phyloP scores from a whole-genome alignment of 2,113 vertebrate genomes.

The Anguilla rostrata region DNA sequence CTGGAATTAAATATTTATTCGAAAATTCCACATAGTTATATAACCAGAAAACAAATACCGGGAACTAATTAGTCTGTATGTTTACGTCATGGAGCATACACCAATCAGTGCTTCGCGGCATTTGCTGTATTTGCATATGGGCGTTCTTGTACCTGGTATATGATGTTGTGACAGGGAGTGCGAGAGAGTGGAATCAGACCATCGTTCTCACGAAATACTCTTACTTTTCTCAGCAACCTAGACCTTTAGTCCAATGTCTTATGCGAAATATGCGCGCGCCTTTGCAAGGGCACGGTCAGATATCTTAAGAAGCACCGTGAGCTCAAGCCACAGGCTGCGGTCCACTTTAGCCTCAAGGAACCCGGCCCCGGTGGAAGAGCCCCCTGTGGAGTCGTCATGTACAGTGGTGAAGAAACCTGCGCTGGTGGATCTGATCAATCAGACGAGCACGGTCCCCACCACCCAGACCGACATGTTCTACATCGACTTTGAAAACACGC shows the following conservation, averaged over 20 bases:
- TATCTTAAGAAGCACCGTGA: neutral
- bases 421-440: slow-evolving; percentile 24
- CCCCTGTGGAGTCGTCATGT: neutral
- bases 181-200: neutral
- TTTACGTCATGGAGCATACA: neutral
- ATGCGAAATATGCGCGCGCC: neutral
- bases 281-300: neutral
- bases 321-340: neutral
- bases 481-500: slow-evolving; percentile 60
- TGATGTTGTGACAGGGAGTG: too few relatives aligned
- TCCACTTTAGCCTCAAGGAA: neutral
- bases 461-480: neutral
- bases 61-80: neutral
- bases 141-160: neutral
- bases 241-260: neutral
- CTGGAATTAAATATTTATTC: too few relatives aligned
- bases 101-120: neutral
- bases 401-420: slow-evolving; percentile 22
- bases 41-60: too few relatives aligned
- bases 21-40: too few relatives aligned
- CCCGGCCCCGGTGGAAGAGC: slow-evolving; percentile 8
- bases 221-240: neutral
- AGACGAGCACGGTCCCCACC: neutral
- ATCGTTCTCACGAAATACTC: neutral
- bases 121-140: neutral